Base-by-base conservation (phyloP, 2,888 invertebrate genomes). In the Apocheima hispidaria region DNA sequence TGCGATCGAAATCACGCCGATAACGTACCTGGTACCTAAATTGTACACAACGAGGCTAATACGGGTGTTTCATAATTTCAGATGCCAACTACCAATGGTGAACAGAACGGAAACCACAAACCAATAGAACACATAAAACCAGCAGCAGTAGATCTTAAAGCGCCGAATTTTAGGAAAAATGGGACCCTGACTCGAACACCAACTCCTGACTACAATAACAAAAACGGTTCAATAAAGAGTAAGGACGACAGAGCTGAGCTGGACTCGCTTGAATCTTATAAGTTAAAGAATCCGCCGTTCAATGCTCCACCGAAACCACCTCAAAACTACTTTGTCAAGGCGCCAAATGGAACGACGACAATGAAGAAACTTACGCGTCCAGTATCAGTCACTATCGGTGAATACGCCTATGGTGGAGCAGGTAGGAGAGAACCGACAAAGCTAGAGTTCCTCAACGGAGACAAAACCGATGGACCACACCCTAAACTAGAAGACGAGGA, bases 251-350 rank as follows among this genome's bases (percentile, higher is more conserved):
- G 94, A 33, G 96, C 95, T 10, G 96, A 96, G 84, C 94, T 96
- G 92, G 95, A 96, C 75, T 96, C 96, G 20, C 87, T 96, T 71
- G 96, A 96, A 82, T 96, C 96, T 4, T 96, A 95, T 84, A 95
- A 95, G 77, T 81, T 96, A 69, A 95, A 95, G 68, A 95, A 95
- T 77, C 94, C 95, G 21, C 88, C 93, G n/a, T n/a, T n/a, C 4
- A 93, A 93, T 60, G 87, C 93, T 21, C 92, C 90, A 59, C 95
- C 95, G 40, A 95, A 94, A 75, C 96, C 96, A 7, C 96, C 96
- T 14, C 92, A 94, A 23, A 94, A 94, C 51, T 96, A 96, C 79
- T 96, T 96, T 79, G 92, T 93, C 66, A 93, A 87, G 81, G 94
- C 87, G 53, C 94, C 88, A 49, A 94, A 83, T 66, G 94, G 93